These are phyloP conservation scores for Hydrolagus affinis DNA, from an alignment of 2,113 vertebrate species.

Conservation along the genomic window DNA sequence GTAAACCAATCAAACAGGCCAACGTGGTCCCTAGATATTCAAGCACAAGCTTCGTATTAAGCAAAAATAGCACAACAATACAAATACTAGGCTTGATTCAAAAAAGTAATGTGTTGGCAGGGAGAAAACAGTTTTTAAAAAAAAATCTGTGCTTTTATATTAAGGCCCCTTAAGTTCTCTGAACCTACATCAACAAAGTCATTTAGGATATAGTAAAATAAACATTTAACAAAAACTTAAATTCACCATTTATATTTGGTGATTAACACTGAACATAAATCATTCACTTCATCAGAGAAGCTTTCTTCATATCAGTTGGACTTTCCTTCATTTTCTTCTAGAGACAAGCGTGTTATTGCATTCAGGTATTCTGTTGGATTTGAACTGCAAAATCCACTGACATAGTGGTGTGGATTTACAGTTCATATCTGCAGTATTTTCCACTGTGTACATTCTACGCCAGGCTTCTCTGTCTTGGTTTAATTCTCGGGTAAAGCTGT, in stretches of 20 bases:
- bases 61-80: slow-evolving; percentile 1
- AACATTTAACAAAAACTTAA: slow-evolving; percentile 8
- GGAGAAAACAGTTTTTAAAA: background rate
- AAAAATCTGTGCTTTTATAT: slow-evolving; percentile 14
- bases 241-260: slow-evolving; percentile 8
- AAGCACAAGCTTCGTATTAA: too few relatives aligned
- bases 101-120: background rate
- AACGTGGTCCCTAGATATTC: background rate
- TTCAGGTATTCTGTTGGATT: slow-evolving; percentile 6
- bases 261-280: slow-evolving; percentile 29
- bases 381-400: background rate
- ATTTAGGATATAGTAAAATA: background rate
- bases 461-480: slow-evolving; percentile 85
- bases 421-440: slow-evolving; percentile 14
- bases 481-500: slow-evolving; percentile 94
- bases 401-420: background rate
- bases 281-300: slow-evolving; percentile 25
- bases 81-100: background rate
- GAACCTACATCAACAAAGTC: background rate
- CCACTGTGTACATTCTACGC: slow-evolving; percentile 56
- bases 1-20: background rate
- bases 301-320: background rate
- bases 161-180: slow-evolving; percentile 1
- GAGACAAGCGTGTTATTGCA: background rate
- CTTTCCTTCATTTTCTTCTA: slow-evolving; percentile 19